Conservation (phyloP, 2,888 invertebrate species). For the Eurytoma californica region DNA sequence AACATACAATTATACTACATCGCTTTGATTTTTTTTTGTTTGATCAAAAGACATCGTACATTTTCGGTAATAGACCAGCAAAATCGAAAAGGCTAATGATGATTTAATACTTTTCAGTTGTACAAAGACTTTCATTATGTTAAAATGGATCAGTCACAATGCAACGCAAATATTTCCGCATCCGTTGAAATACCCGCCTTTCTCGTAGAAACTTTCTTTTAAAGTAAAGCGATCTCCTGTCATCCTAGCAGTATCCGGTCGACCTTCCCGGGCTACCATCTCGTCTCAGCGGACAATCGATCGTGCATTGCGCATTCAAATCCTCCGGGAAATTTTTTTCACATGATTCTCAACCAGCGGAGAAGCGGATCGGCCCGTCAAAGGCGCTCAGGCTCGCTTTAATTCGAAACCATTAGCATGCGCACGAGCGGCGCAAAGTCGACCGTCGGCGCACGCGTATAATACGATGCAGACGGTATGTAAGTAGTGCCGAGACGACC, state of each 20-base stretch:
- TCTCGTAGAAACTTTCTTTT: constrained; percentile 13
- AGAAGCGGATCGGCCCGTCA: background rate
- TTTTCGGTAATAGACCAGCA: too few relatives aligned
- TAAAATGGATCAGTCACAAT: background rate
- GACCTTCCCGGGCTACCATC: background rate
- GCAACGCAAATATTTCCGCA: constrained; percentile 22
- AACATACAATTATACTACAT: too few relatives aligned
- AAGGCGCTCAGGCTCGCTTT: constrained; percentile 61
- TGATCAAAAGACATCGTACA: too few relatives aligned
- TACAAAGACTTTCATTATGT: constrained; percentile 7
- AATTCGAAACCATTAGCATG: constrained; percentile 72
- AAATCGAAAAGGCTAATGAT: constrained; percentile 8
- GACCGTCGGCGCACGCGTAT: background rate
- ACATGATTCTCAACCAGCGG: constrained; percentile 16
- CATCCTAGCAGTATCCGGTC: constrained; percentile 9
- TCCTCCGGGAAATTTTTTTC: constrained; percentile 22
- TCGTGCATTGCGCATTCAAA: constrained; percentile 1
- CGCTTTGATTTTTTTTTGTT: too few relatives aligned
- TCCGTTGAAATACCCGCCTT: background rate
- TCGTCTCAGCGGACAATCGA: constrained; percentile 11
- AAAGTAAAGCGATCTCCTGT: background rate
- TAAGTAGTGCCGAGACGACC: constrained; percentile 56
- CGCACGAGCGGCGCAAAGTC: constrained; percentile 31
- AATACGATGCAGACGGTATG: background rate
- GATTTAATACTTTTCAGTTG: constrained; percentile 6